Base-by-base conservation (phyloP, 2,888 invertebrate species). In the Allolobophora icterica region DNA sequence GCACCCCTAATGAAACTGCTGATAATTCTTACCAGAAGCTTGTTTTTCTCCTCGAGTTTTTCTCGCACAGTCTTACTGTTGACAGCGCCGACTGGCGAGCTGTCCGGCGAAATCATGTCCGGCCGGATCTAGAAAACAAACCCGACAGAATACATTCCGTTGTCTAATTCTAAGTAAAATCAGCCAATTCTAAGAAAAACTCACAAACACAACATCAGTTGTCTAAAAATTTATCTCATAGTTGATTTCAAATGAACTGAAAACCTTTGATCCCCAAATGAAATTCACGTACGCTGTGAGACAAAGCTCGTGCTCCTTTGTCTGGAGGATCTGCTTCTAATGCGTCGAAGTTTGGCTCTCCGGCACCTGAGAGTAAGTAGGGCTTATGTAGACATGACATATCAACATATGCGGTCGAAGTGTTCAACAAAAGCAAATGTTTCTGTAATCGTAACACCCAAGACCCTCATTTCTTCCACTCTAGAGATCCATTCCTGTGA, bases 311-410 rank as follows among this genome's bases (percentile, higher is more conserved):
- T 99, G 99, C 30, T 96, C 96, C 95, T 97, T 98, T 0, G 97
- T 98, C 95, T 99, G 98, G 99, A 1, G 99, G 99, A 97, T 99
- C 99, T 91, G 97, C 97, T 95, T 99, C 99, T 91, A 98, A 96
- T 0, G 98, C 98, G 96, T 99, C 99, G 94, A 97, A 99, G 96
- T 99, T 99, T 0, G 99, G 97, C 95, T 99, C 99, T 40, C 98
- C 99, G 93, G 98, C 96, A 93, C 97, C 97, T 97, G 94, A 30
- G 92, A 33, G 35, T 30, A n/a, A 30, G 3, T 6, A 58, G 30
- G 58, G 58, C 30, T 58, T 24, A 58, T 58, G 58, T 58, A 30
- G 58, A 58, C 30, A 30, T 24, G 58, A 30, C 24, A 58, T 13
- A 90, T 24, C 71, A 90, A 90, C 2, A 87, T 30, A 0, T 24